Conservation (phyloP, 2,797 vertebrate genomes). For the Hippocampus kuda region DNA sequence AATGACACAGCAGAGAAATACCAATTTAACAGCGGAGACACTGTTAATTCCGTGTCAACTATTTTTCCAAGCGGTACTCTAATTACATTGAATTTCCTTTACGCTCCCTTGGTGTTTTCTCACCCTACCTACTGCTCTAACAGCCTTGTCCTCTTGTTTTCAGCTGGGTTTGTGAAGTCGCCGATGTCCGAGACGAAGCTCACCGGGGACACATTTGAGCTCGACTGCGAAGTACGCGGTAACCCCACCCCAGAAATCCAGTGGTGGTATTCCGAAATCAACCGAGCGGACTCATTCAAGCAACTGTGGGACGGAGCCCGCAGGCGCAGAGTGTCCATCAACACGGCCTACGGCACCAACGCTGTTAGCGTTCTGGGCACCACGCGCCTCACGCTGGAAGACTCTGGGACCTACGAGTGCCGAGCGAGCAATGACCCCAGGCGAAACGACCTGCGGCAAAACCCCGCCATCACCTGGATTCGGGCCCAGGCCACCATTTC, state of each 20-base stretch:
- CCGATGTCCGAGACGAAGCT: conserved; percentile 99
- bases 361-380: conserved; percentile 94
- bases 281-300: conserved; percentile 97
- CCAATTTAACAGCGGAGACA: too few species aligned
- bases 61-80: conserved; percentile 41
- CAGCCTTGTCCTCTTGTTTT: conserved; percentile 40
- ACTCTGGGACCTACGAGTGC: conserved; percentile 98
- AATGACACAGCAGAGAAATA: neutral
- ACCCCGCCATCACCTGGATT: conserved; percentile 98
- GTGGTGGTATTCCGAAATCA: conserved; percentile 99
- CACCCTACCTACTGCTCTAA: conserved; percentile 37
- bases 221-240: conserved; percentile 99
- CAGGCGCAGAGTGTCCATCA: conserved; percentile 92
- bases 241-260: conserved; percentile 98
- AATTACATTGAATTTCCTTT: conserved; percentile 44
- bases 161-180: conserved; percentile 99
- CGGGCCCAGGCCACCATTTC: conserved; percentile 98
- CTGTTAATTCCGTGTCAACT: conserved; percentile 1
- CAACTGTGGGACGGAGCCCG: conserved; percentile 96
- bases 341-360: conserved; percentile 90
- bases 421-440: conserved; percentile 97
- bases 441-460: conserved; percentile 96
- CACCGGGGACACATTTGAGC: conserved; percentile 99
- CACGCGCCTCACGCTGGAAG: conserved; percentile 90
- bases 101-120: conserved; percentile 25